Conservation (phyloP, 2,797 vertebrate species). For the Pseudopleuronectes americanus region DNA sequence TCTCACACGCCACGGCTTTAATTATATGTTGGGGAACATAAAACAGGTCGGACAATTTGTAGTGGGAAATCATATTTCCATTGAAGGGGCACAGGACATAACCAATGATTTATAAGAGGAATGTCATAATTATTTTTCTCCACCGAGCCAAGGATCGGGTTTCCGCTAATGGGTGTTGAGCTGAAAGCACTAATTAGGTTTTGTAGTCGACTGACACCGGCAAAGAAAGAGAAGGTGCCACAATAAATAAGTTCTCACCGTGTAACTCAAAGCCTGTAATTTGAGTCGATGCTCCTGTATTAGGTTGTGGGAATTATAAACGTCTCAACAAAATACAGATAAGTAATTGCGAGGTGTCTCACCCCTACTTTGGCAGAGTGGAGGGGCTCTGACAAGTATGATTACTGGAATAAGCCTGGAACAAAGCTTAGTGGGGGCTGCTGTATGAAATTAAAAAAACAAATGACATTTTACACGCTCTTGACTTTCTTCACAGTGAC, state of each 20-base stretch:
- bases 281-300: conserved; percentile 90
- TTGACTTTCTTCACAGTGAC: conserved; percentile 32
- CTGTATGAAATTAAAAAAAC: conserved; percentile 67
- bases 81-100: conserved; percentile 88
- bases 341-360: conserved; percentile 87
- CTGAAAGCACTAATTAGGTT: conserved; percentile 96
- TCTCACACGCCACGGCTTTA: conserved; percentile 92
- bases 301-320: conserved; percentile 89
- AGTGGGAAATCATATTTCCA: conserved; percentile 96
- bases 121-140: conserved; percentile 93
- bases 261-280: conserved; percentile 89
- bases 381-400: conserved; percentile 78
- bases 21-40: conserved; percentile 94
- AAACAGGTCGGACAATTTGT: conserved; percentile 96
- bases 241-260: conserved; percentile 90
- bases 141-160: conserved; percentile 86
- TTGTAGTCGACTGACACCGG: conserved; percentile 88
- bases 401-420: conserved; percentile 79
- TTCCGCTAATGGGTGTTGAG: conserved; percentile 87
- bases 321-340: conserved; percentile 87
- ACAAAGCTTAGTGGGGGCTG: conserved; percentile 58
- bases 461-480: conserved; percentile 33
- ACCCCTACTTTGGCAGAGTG: conserved; percentile 76
- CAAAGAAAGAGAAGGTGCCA: conserved; percentile 88
- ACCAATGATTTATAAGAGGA: conserved; percentile 94